phyloP scores from a whole-genome alignment of 2,113 vertebrate species.

The Acrocephalus kingi region DNA sequence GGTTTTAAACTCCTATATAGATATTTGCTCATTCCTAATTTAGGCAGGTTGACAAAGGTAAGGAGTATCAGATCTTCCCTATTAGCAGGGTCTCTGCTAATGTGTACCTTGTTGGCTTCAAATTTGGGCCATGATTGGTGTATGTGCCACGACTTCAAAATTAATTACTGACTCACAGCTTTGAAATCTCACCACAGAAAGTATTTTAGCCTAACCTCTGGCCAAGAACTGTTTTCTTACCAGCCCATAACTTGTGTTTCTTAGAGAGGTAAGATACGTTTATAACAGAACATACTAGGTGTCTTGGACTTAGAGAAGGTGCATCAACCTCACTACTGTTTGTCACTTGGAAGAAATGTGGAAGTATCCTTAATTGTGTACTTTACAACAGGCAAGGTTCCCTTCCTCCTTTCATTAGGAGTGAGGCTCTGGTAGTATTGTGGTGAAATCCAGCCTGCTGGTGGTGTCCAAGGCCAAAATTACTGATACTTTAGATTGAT shows the following conservation, averaged over 20 bases:
- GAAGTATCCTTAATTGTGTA: no score
- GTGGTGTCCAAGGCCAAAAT: neutral
- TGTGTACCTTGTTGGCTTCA: neutral
- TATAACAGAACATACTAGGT: neutral
- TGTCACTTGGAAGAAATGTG: neutral
- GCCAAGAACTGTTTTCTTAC: neutral
- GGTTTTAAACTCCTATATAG: neutral
- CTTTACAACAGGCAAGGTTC: neutral
- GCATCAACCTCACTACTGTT: neutral
- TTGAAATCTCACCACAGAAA: neutral
- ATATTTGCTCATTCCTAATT: neutral
- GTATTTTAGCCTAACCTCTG: neutral
- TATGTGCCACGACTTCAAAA: neutral
- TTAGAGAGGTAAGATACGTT: neutral
- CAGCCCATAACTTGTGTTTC: neutral
- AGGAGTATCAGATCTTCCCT: neutral
- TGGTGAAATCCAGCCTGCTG: neutral
- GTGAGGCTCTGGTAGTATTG: neutral
- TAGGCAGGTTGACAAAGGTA: neutral
- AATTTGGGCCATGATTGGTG: neutral
- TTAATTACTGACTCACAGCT: neutral
- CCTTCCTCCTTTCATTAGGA: neutral
- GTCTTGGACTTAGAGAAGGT: neutral
- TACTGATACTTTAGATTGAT: neutral
- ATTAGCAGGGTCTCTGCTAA: neutral